A percentile compares a stretch with the other conserved stretches of the same genome.
Evolutionary conservation across 2,797 vertebrate genomes (phyloP).

Genomic region (Hydrophis major): DNA sequence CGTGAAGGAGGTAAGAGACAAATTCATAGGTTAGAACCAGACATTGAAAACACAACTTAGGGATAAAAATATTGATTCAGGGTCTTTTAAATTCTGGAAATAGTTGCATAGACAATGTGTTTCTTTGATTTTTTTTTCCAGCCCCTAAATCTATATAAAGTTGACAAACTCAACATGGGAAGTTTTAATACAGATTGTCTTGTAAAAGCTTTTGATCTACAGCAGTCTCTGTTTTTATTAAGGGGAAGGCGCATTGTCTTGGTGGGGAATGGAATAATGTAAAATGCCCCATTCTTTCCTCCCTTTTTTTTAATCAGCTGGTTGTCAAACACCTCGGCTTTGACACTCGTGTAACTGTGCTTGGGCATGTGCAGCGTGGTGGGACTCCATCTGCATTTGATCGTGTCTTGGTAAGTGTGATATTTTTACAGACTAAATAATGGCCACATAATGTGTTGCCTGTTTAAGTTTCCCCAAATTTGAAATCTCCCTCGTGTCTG

Average conservation of each 20-base stretch:
- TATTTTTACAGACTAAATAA: neutral
- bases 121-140: neutral
- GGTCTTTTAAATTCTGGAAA: neutral
- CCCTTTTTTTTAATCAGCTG: slow-evolving; percentile 71
- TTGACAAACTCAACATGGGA: neutral
- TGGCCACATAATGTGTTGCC: neutral
- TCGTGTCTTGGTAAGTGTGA: slow-evolving; percentile 65
- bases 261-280: neutral
- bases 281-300: neutral
- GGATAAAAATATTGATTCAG: neutral
- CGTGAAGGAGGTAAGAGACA: slow-evolving; percentile 84
- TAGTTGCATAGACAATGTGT: neutral
- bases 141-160: neutral
- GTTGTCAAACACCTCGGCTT: slow-evolving; percentile 86
- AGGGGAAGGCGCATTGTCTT: neutral
- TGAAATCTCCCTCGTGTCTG: neutral
- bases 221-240: neutral
- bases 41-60: neutral
- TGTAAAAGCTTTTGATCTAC: neutral
- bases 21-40: rapidly evolving
- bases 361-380: slow-evolving; percentile 93
- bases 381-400: slow-evolving; percentile 93
- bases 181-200: neutral
- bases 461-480: neutral
- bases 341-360: slow-evolving; percentile 91